Base-by-base conservation (phyloP, 2,888 invertebrate species). In the Bellardia pandia region DNA sequence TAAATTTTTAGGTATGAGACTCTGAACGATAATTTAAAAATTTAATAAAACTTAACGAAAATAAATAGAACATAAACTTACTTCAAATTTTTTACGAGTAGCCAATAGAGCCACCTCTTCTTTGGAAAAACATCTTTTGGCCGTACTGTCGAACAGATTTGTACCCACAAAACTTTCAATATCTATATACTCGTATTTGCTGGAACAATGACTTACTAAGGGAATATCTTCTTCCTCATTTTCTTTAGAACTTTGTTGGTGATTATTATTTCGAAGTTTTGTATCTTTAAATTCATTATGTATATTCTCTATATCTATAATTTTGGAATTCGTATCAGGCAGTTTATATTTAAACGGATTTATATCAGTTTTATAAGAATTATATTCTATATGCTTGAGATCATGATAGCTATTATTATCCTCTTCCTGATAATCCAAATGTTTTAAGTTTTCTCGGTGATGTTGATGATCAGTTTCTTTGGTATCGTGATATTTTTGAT, bases 31-130 rank as follows among this genome's bases (percentile, higher is more conserved):
- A 48, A 66, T 51, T 51, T n/a, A 4, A 3, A 13, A 7, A 11
- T 9, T 0, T 45, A 23, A 23, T 45, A 7, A 11, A 45, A 6
- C 9, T 11, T 45, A 45, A 45, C 9, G 3, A 45, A 45, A 11
- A 11, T 3, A 45, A 45, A 45, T 3, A 7, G 8, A 11, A 11
- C 45, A 45, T 3, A 7, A 51, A 16, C 88, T 88, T 88, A 92
- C 90, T 88, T 94, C 93, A 86, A 94, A 93, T 72, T 93, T 92
- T 68, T 86, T 89, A n/a, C 93, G 91, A 5, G 92, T 90, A 9
- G 91, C 88, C 45, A 94, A 84, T 2, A 93, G 71, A 0, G 92
- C 92, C 53, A 93, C 89, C 42, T 94, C 93, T 66, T 93, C 93
- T 0, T 86, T 62, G 2, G 93, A 91, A 48, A 93, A 93, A 78